Evolutionary conservation across 2,113 vertebrate genomes (phyloP).

Genomic region (Struthio camelus): DNA sequence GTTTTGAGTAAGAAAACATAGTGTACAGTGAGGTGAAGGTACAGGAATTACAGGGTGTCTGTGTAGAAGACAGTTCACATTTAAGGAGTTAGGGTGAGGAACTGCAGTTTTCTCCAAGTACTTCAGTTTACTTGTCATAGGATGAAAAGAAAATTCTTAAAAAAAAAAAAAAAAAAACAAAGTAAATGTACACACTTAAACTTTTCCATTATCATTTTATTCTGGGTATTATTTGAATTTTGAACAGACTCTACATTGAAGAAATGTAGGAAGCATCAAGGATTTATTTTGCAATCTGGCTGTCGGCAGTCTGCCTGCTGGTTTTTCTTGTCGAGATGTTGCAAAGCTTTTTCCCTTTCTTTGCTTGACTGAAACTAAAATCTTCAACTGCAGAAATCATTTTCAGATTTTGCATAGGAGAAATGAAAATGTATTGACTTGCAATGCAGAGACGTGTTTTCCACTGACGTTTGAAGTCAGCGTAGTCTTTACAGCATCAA

Average conservation of each 20-base stretch:
- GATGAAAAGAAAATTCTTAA: background rate
- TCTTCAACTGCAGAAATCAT: background rate
- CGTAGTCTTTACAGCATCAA: background rate
- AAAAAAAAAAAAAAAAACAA: background rate
- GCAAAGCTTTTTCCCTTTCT: background rate
- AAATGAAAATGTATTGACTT: background rate
- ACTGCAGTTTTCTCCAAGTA: background rate
- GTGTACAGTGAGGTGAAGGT: background rate
- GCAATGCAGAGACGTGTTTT: background rate
- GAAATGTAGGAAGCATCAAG: background rate
- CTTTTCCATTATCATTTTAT: background rate
- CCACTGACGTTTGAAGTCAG: background rate
- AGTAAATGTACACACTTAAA: background rate
- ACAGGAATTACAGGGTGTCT: background rate
- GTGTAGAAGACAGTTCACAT: accelerated
- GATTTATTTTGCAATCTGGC: background rate
- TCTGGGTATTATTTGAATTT: background rate
- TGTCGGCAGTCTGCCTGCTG: background rate
- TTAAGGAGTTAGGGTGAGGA: background rate
- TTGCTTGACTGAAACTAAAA: background rate
- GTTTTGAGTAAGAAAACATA: background rate
- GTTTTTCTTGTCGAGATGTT: background rate
- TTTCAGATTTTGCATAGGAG: background rate
- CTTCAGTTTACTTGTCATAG: background rate
- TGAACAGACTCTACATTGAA: background rate